These are phyloP conservation scores for Blennius ocellaris DNA, from an alignment of 2,113 vertebrate genomes.

Conservation along the genomic window DNA sequence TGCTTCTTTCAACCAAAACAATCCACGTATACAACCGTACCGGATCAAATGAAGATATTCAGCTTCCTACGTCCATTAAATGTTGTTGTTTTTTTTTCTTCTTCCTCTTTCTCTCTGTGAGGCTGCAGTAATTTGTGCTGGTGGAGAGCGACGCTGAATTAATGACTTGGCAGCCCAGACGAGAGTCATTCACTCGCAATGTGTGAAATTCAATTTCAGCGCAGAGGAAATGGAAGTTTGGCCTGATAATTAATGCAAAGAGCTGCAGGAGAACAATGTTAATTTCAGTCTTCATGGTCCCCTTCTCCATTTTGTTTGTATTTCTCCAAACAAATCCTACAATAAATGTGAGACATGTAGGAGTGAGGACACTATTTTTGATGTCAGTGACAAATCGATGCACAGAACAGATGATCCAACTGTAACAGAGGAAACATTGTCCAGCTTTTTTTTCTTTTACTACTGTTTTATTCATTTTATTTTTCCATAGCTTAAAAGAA, in stretches of 20 bases:
- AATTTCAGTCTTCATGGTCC: background rate
- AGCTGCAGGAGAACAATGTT: background rate
- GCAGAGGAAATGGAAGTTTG: constrained; percentile 19
- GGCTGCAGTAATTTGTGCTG: background rate
- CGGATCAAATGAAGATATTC: no score
- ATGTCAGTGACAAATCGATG: no score
- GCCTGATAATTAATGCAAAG: constrained; percentile 13
- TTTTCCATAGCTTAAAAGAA: no score
- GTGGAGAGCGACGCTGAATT: background rate
- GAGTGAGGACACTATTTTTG: background rate
- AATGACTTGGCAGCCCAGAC: constrained; percentile 22
- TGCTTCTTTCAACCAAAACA: no score
- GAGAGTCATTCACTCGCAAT: background rate
- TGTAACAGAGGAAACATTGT: no score
- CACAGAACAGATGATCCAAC: no score
- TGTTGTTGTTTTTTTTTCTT: constrained; percentile 4
- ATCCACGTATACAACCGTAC: no score
- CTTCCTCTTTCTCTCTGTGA: background rate
- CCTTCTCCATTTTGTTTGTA: background rate
- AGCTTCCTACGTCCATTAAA: background rate
- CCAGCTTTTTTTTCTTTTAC: no score
- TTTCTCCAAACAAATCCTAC: background rate
- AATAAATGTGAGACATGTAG: background rate
- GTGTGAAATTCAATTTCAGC: constrained; percentile 32
- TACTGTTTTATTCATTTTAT: no score